Conservation (phyloP, 2,113 vertebrate genomes). For the Nasalis larvatus region DNA sequence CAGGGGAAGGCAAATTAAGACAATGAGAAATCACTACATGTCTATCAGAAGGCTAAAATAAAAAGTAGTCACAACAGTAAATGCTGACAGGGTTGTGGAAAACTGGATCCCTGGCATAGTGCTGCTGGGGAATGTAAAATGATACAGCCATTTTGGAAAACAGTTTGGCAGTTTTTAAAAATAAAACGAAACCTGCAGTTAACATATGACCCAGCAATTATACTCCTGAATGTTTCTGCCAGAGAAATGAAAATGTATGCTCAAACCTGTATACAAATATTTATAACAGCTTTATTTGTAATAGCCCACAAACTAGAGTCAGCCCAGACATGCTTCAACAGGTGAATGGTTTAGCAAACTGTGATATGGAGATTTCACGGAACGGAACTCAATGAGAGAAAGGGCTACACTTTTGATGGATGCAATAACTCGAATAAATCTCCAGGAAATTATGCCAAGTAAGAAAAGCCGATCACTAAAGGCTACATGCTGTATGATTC, state of each 20-base stretch:
- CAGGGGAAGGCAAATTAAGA: not conserved
- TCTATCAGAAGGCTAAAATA: not conserved
- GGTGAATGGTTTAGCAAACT: no score
- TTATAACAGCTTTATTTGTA: not conserved
- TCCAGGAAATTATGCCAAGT: not conserved
- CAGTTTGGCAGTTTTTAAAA: not conserved
- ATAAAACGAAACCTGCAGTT: not conserved
- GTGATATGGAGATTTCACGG: not conserved
- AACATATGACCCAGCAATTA: not conserved
- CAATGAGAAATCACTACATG: not conserved
- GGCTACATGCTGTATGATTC: not conserved
- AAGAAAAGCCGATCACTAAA: not conserved
- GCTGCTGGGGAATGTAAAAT: not conserved
- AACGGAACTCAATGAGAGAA: not conserved
- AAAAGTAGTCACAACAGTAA: not conserved
- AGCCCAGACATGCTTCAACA: not conserved
- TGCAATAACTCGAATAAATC: not conserved
- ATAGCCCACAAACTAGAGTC: not conserved
- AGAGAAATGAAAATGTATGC: not conserved
- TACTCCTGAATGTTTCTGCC: not conserved
- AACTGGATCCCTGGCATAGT: not conserved
- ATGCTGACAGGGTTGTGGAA: not conserved
- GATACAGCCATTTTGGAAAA: not conserved
- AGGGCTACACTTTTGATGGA: not conserved
- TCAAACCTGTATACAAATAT: not conserved